Evolutionary conservation across 2,113 vertebrate genomes (phyloP), one percentile per base, ranked within the genome.

Genomic region (Carollia perspicillata): DNA sequence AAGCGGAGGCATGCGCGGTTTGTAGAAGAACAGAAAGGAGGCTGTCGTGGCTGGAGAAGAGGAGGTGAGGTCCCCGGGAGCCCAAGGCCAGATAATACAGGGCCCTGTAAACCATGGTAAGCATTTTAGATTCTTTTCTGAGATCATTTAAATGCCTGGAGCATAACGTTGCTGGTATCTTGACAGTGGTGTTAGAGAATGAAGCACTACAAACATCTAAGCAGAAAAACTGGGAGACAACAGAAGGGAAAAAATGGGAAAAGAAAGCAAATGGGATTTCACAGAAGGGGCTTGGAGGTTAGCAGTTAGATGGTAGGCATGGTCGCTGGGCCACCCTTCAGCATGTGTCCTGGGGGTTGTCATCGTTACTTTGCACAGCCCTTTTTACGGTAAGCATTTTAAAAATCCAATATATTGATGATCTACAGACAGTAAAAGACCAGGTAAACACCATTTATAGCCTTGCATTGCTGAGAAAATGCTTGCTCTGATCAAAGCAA

Each of bases 341-440:
- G 68, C 6, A 0, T 49, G 53, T 51, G 16, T 58, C 40, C 71
- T 69, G 8, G 22, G 37, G 14, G 49, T 44, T 44, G 37, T 80
- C 17, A 42, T 28, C n/a, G 23, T 58, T 80, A 63, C 42, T 88
- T 81, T 79, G 75, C 3, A 65, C 92, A 90, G n/a, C 2, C 22
- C 20, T 74, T 95, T 78, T 83, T 51, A 81, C 18, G 53, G 49
- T 20, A 89, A 91, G 33, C 55, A 75, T 63, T 87, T 89, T 63
- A 26, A 94, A 96, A 95, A 90, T 89, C 18, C 78, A 96, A 95
- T 85, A 97, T 81, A 96, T 65, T 44, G 81, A 94, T 88, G 68
- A 84, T 69, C 72, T 69, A n/a, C 1, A 10, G 49, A 69, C 60
- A 89, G 47, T 90, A 75, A 93, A 95, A 86, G 30, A 26, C 23